A percentile compares a stretch with the other conserved stretches of the same genome.
Conservation (phyloP, 1,140 invertebrate species). For the Drosophila bifasciata region DNA sequence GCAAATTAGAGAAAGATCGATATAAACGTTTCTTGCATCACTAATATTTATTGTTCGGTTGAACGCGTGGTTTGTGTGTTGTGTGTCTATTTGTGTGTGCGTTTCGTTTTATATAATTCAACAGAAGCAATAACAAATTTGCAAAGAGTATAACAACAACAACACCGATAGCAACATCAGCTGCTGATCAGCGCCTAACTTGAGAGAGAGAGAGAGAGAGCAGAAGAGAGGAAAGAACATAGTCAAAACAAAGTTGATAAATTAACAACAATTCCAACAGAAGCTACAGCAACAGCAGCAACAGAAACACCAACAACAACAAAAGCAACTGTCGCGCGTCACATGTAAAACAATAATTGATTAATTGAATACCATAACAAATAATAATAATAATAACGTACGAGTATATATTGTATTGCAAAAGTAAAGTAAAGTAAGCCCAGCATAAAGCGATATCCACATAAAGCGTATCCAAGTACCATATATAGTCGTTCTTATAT, state of each 20-base stretch:
- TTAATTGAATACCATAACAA: conserved; percentile 43
- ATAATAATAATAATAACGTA: conserved; percentile 16
- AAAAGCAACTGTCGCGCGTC: conserved; percentile 47
- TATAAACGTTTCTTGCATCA: conserved; percentile 13
- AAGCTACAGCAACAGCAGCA: conserved; percentile 32
- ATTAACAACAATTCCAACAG: conserved; percentile 22
- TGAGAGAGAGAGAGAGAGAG: too few species aligned
- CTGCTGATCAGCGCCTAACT: not conserved
- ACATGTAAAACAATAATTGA: conserved; percentile 50
- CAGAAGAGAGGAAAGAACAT: conserved; percentile 15
- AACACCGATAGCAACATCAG: conserved; percentile 16
- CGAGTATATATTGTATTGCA: conserved; percentile 15
- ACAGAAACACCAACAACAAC: conserved; percentile 39
- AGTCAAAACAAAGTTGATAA: conserved; percentile 7
- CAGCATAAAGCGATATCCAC: conserved; percentile 22
- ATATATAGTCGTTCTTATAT: conserved; percentile 54
- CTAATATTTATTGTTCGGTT: conserved; percentile 6
- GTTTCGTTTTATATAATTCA: conserved; percentile 40
- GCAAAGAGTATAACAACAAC: conserved; percentile 27
- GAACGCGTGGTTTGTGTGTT: conserved; percentile 27
- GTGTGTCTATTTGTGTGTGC: conserved; percentile 16
- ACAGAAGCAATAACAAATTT: conserved; percentile 21
- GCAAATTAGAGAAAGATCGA: not conserved
- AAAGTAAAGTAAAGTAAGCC: conserved; percentile 27
- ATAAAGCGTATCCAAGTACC: conserved; percentile 40